phyloP scores from a whole-genome alignment of 2,797 vertebrate species.

The Notolepis coatsorum region DNA sequence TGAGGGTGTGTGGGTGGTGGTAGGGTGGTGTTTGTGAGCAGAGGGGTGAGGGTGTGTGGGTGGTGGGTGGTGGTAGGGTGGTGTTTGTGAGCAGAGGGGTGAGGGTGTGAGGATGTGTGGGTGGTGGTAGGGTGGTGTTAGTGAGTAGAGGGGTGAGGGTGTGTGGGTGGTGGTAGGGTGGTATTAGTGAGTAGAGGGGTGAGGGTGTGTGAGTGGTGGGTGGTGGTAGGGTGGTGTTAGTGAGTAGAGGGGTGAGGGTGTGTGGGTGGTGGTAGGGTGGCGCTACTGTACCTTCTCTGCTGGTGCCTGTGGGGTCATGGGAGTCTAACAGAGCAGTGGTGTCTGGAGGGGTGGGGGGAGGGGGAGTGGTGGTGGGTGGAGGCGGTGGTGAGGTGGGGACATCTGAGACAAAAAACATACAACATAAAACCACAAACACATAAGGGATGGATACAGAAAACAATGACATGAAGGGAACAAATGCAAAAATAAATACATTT shows the following conservation, averaged over 20 bases:
- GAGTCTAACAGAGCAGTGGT: constrained; percentile 92
- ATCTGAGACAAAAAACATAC: constrained; percentile 86
- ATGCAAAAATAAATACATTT: constrained; percentile 32
- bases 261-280: constrained; percentile 37
- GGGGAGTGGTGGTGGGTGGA: constrained; percentile 94
- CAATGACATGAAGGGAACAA: constrained; percentile 29
- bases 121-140: not conserved
- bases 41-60: no score
- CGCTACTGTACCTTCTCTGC: constrained; percentile 95
- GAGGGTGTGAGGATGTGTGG: not conserved
- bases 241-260: no score
- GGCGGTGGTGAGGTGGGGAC: constrained; percentile 92
- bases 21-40: no score
- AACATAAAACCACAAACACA: constrained; percentile 65
- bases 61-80: no score
- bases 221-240: constrained; percentile 77
- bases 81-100: no score
- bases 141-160: not conserved
- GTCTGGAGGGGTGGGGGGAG: constrained; percentile 94
- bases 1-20: no score
- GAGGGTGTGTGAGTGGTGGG: constrained; percentile 47
- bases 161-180: constrained; percentile 24
- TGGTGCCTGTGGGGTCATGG: constrained; percentile 90
- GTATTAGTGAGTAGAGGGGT: constrained; percentile 41
- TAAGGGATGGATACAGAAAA: constrained; percentile 49